phyloP scores from a whole-genome alignment of 2,797 vertebrate species.

The Bradypus variegatus region DNA sequence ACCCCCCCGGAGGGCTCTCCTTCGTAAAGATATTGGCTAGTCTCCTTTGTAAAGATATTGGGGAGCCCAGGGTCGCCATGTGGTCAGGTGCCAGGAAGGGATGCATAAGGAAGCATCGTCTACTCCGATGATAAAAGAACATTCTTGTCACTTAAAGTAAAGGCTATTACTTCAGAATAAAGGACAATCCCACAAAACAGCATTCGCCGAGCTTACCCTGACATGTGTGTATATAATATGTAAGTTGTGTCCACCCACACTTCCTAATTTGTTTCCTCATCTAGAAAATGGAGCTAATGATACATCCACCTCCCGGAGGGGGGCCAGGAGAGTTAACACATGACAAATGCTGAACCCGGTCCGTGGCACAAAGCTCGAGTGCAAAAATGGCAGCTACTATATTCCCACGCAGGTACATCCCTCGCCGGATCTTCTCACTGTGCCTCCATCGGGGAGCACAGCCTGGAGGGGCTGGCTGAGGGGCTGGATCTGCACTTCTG shows the following conservation, averaged over 20 bases:
- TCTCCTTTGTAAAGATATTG: neutral
- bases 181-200: neutral
- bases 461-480: neutral
- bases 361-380: fast-evolving
- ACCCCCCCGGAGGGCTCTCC: neutral
- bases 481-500: neutral
- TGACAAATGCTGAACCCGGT: neutral
- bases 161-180: neutral
- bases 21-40: neutral
- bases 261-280: neutral
- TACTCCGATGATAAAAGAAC: neutral
- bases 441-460: neutral
- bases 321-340: neutral
- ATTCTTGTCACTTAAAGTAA: neutral
- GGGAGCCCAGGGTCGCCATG: neutral
- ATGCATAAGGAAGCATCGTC: too few species aligned
- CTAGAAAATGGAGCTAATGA: too few species aligned
- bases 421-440: neutral
- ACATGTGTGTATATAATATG: fast-evolving
- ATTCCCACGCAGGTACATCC: neutral
- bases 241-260: too few species aligned
- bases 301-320: neutral
- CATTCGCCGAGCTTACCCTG: neutral
- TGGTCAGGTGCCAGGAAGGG: neutral
- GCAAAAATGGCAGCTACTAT: fast-evolving